Evolutionary conservation across 2,113 vertebrate genomes (phyloP).

Genomic region (Antennarius striatus): DNA sequence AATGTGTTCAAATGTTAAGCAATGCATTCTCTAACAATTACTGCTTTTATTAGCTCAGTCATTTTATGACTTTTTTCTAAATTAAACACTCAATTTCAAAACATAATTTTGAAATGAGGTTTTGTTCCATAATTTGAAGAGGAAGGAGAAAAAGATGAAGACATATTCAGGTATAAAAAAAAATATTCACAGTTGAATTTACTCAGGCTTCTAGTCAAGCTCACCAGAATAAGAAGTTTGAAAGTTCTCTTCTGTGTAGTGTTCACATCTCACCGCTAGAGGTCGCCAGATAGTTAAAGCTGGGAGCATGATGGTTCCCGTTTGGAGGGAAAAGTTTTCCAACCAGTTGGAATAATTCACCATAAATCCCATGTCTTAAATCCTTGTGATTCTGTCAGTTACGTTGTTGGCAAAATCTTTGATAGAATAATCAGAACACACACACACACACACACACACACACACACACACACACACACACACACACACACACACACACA

Average conservation of each 20-base stretch:
- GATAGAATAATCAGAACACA: background rate
- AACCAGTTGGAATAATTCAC: conserved; percentile 1
- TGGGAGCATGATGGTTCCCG: background rate
- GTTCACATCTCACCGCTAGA: conserved; percentile 43
- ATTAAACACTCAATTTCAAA: too few relatives aligned
- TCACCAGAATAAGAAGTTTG: background rate
- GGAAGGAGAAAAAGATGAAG: background rate
- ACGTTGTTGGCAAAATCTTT: background rate
- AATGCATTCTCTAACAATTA: too few relatives aligned
- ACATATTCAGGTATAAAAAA: background rate
- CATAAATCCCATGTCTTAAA: background rate
- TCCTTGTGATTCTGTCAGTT: conserved; percentile 13
- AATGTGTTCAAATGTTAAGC: too few relatives aligned
- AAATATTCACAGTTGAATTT: background rate
- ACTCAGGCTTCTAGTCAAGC: background rate
- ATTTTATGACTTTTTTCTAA: too few relatives aligned
- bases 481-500: too few relatives aligned
- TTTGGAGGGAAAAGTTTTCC: background rate
- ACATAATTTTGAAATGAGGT: too few relatives aligned
- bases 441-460: too few relatives aligned
- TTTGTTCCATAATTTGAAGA: background rate
- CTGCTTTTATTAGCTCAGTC: too few relatives aligned
- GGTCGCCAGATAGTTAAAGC: conserved; percentile 36
- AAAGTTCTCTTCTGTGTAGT: background rate
- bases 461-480: too few relatives aligned